Conservation (phyloP, 1,140 invertebrate species). For the Pissodes strobi region DNA sequence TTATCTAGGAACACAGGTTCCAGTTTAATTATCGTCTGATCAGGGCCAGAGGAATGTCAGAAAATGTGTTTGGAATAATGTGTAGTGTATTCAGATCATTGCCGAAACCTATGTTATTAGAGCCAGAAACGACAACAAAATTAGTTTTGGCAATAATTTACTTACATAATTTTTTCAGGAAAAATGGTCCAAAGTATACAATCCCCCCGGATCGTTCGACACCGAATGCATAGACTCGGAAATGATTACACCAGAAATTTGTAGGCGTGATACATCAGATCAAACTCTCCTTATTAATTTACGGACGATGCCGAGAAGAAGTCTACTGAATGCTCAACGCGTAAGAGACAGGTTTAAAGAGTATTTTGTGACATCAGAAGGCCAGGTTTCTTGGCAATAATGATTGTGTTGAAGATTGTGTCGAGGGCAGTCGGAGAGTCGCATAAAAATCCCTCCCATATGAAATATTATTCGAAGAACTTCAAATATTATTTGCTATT, state of each 20-base stretch:
- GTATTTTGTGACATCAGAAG: neutral
- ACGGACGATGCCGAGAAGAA: neutral
- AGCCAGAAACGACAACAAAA: too few relatives aligned
- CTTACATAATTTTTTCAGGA: too few relatives aligned
- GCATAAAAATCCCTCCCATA: too few relatives aligned
- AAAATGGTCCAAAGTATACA: neutral
- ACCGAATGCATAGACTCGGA: neutral
- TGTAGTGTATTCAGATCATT: neutral
- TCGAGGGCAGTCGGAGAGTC: neutral
- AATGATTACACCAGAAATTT: too few relatives aligned
- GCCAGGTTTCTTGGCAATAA: too few relatives aligned
- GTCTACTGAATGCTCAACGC: too few relatives aligned
- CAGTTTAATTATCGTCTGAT: neutral
- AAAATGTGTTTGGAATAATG: neutral
- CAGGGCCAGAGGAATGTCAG: too few relatives aligned
- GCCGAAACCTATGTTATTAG: neutral
- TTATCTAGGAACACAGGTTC: too few relatives aligned
- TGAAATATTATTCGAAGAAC: neutral
- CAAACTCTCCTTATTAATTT: neutral
- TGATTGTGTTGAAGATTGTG: neutral
- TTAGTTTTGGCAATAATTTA: neutral
- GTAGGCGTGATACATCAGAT: neutral
- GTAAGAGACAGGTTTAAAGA: neutral
- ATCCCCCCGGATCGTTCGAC: too few relatives aligned
- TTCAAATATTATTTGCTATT: neutral